phyloP scores from a whole-genome alignment of 2,113 vertebrate genomes.

The Calcarius ornatus region DNA sequence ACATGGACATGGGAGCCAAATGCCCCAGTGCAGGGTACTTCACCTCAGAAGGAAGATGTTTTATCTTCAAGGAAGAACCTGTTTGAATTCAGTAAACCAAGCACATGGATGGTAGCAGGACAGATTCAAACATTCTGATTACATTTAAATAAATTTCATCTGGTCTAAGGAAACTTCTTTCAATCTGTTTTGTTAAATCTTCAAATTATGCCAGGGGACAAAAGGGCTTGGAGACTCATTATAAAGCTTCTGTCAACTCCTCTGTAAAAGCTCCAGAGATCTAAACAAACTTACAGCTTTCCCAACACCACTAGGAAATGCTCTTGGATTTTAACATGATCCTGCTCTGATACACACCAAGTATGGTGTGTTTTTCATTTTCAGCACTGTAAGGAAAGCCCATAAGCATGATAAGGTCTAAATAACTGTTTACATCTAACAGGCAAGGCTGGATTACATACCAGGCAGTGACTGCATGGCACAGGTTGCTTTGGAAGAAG shows the following conservation, averaged over 20 bases:
- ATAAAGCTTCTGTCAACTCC: conserved; percentile 1
- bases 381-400: background rate
- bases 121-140: background rate
- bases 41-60: background rate
- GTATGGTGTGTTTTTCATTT: conserved; percentile 3
- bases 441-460: background rate
- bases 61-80: background rate
- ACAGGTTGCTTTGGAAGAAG: background rate
- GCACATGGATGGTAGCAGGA: background rate
- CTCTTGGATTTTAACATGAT: background rate
- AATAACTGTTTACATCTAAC: background rate
- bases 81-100: background rate
- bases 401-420: background rate
- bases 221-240: conserved; percentile 3
- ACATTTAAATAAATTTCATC: conserved; percentile 43
- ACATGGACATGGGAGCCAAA: rapidly evolving
- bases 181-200: background rate
- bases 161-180: background rate
- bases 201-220: background rate
- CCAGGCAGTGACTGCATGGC: rapidly evolving
- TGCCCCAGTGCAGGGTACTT: rapidly evolving
- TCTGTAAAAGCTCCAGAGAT: conserved; percentile 2
- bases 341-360: background rate
- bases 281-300: conserved; percentile 20
- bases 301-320: background rate